These are phyloP conservation scores for Drosophila pullipes DNA, from an alignment of 2,888 invertebrate species.

Conservation along the genomic window DNA sequence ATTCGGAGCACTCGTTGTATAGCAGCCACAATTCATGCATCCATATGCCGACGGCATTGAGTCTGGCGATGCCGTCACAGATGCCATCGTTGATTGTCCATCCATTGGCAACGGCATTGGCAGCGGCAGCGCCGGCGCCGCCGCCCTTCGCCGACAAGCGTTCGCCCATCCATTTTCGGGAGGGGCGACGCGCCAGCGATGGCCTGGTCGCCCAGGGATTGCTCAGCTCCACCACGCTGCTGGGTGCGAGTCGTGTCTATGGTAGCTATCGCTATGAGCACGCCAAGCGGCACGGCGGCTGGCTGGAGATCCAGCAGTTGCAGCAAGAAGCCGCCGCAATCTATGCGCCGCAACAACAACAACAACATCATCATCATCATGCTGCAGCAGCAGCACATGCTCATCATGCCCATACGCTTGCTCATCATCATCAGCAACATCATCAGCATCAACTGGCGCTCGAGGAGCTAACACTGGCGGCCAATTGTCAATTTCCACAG, in stretches of 20 bases:
- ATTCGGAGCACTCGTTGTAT: constrained; percentile 74
- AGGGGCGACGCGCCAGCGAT: constrained; percentile 94
- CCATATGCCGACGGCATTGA: constrained; percentile 70
- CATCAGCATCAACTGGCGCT: constrained; percentile 82
- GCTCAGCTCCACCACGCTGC: constrained; percentile 84
- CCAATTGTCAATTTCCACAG: constrained; percentile 90
- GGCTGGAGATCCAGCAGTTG: constrained; percentile 91
- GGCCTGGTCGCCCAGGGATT: constrained; percentile 94
- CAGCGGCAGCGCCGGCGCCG: constrained; percentile 83
- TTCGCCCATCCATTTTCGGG: constrained; percentile 94
- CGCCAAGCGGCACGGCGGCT: constrained; percentile 93
- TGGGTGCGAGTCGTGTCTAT: constrained; percentile 74
- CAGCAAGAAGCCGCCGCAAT: constrained; percentile 89
- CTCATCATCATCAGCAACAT: constrained; percentile 14
- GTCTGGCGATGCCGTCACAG: constrained; percentile 33
- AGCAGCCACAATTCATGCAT: constrained; percentile 81
- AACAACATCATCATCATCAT: constrained; percentile 7
- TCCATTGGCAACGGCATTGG: constrained; percentile 66
- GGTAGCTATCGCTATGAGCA: constrained; percentile 87
- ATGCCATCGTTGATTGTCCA: constrained; percentile 8
- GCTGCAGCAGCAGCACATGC: background rate
- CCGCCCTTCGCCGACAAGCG: constrained; percentile 86
- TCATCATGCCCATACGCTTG: constrained; percentile 1
- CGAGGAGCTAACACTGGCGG: constrained; percentile 88
- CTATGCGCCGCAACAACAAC: constrained; percentile 85